Percentiles rank a stretch among this genome's conserved stretches.
Conservation (phyloP, 64 coral and sea anemone genomes). For the Porites lutea region DNA sequence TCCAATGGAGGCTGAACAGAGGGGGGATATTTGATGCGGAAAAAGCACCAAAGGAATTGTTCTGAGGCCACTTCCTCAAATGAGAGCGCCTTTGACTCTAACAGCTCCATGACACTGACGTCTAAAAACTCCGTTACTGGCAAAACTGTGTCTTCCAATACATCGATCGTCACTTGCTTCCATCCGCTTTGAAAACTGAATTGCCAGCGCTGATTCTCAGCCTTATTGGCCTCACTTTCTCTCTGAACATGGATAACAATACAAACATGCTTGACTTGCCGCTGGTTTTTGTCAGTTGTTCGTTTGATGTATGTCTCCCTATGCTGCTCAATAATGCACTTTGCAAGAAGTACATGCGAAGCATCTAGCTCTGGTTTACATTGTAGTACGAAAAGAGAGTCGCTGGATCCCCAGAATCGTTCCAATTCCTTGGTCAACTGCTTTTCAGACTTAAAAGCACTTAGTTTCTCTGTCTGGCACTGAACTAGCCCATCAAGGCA, state of each 20-base stretch:
- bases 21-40: conserved; percentile 72
- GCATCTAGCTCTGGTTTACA: conserved; percentile 83
- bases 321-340: conserved; percentile 77
- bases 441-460: conserved; percentile 89
- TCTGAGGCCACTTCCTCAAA: conserved; percentile 70
- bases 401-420: conserved; percentile 43
- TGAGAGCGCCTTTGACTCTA: conserved; percentile 55
- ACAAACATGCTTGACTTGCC: conserved; percentile 76
- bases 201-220: conserved; percentile 54
- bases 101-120: conserved; percentile 41
- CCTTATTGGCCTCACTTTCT: conserved; percentile 31
- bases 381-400: conserved; percentile 76
- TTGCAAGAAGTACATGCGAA: conserved; percentile 76
- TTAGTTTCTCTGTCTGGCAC: conserved; percentile 73
- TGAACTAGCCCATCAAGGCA: conserved; percentile 50
- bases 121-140: conserved; percentile 64
- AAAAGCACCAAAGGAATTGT: conserved; percentile 87
- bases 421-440: conserved; percentile 70
- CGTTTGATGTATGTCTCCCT: conserved; percentile 30
- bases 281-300: neutral
- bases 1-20: conserved; percentile 46
- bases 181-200: conserved; percentile 90
- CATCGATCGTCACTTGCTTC: conserved; percentile 88
- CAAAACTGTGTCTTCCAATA: conserved; percentile 65
- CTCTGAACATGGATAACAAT: conserved; percentile 77